phyloP scores from a whole-genome alignment of 2,113 vertebrate species.

The Carettochelys insculpta region DNA sequence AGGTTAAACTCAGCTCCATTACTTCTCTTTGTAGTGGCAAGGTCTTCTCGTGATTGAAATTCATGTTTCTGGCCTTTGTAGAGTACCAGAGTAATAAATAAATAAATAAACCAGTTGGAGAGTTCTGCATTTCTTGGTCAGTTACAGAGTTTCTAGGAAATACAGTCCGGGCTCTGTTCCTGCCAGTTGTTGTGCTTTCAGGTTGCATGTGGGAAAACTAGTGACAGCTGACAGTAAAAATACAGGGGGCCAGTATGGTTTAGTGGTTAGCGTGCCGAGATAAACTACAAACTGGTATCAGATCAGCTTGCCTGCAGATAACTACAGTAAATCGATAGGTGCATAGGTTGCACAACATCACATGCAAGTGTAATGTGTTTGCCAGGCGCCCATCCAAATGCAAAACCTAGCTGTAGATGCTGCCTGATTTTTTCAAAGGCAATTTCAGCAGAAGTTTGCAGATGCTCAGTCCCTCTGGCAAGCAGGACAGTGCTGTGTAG shows the following conservation, averaged over 20 bases:
- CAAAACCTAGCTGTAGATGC: accelerated
- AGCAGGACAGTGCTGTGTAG: background rate
- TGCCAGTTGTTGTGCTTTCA: background rate
- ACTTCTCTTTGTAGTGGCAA: background rate
- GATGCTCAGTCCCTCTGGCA: background rate
- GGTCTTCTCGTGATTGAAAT: accelerated
- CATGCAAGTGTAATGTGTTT: accelerated
- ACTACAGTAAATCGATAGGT: background rate
- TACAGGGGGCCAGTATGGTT: accelerated
- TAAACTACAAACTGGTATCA: background rate
- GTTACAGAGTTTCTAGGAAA: slow-evolving; percentile 23
- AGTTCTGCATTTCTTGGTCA: background rate
- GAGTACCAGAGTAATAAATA: accelerated
- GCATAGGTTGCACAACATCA: accelerated
- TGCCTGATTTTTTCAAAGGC: accelerated
- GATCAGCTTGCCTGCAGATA: background rate
- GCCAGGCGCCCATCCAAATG: accelerated
- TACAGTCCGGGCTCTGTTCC: background rate
- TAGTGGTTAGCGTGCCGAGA: accelerated
- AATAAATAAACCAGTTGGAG: background rate
- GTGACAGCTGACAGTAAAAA: slow-evolving; percentile 19
- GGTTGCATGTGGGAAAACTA: background rate
- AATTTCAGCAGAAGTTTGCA: background rate
- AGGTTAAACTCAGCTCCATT: background rate
- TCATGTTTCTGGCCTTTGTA: background rate